Conservation (phyloP, 2,113 vertebrate species). For the Cyanistes caeruleus region DNA sequence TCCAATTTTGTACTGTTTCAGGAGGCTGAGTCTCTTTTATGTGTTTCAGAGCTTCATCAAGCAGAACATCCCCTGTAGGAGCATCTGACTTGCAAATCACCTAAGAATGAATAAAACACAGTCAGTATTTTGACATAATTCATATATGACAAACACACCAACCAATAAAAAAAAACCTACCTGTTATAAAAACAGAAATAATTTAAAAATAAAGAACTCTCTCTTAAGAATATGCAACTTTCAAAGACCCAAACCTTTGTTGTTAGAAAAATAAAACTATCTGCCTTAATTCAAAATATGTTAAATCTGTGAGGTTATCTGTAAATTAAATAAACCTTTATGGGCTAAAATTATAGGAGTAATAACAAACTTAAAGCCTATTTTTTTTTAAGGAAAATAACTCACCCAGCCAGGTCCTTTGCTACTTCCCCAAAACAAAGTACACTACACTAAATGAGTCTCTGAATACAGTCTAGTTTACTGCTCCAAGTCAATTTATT, state of each 20-base stretch:
- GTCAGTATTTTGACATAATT: background rate
- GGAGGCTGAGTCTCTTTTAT: constrained; percentile 95
- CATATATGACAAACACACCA: background rate
- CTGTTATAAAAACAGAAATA: background rate
- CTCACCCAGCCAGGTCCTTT: background rate
- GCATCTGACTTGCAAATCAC: constrained; percentile 96
- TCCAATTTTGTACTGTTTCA: constrained; percentile 97
- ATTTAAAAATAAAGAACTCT: accelerated
- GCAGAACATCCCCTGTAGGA: constrained; percentile 93
- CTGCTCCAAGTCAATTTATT: background rate
- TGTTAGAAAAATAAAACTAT: background rate
- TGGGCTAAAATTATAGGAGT: background rate
- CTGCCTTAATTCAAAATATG: background rate
- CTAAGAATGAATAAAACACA: constrained; percentile 58
- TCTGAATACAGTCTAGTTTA: background rate
- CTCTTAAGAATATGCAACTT: background rate
- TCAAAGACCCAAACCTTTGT: background rate
- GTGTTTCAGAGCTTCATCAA: constrained; percentile 96
- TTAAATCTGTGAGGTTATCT: background rate
- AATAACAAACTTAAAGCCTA: background rate
- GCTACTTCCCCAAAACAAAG: background rate
- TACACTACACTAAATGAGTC: background rate
- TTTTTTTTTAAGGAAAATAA: background rate
- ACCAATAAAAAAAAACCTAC: background rate
- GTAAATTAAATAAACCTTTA: background rate